These are phyloP conservation scores for Anhinga anhinga DNA, from an alignment of 2,113 vertebrate genomes.

Conservation along the genomic window DNA sequence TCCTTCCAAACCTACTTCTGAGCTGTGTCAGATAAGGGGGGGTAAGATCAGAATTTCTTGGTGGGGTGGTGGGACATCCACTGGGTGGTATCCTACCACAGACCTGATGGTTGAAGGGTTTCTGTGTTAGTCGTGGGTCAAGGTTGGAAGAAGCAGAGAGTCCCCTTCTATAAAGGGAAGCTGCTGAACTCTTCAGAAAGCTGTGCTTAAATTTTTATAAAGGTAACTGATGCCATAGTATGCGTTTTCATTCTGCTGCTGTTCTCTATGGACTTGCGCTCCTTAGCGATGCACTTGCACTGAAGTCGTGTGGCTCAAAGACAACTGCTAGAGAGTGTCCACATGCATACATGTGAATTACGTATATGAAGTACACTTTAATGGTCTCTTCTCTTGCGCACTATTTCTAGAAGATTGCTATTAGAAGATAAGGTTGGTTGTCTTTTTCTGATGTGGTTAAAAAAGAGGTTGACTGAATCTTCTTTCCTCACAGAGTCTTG, in stretches of 20 bases:
- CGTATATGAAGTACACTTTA: background rate
- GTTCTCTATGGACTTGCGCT: background rate
- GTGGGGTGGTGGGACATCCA: background rate
- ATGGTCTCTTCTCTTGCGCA: background rate
- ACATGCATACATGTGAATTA: background rate
- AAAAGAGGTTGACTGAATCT: background rate
- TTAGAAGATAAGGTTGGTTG: background rate
- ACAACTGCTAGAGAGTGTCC: background rate
- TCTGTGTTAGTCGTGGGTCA: background rate
- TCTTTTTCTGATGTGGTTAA: background rate
- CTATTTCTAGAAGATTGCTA: background rate
- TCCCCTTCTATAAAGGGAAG: background rate
- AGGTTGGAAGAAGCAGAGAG: background rate
- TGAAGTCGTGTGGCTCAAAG: rapidly evolving
- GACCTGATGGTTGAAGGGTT: background rate
- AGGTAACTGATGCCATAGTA: background rate
- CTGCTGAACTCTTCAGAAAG: background rate
- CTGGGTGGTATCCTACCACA: background rate
- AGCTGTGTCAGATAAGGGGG: background rate
- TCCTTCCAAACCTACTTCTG: background rate
- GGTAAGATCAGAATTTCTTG: background rate
- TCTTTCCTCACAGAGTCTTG: background rate
- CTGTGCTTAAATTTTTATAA: background rate
- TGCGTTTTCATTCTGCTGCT: background rate
- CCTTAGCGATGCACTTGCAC: background rate